phyloP scores from a whole-genome alignment of 2,797 vertebrate genomes.

The Xiphophorus birchmanni region DNA sequence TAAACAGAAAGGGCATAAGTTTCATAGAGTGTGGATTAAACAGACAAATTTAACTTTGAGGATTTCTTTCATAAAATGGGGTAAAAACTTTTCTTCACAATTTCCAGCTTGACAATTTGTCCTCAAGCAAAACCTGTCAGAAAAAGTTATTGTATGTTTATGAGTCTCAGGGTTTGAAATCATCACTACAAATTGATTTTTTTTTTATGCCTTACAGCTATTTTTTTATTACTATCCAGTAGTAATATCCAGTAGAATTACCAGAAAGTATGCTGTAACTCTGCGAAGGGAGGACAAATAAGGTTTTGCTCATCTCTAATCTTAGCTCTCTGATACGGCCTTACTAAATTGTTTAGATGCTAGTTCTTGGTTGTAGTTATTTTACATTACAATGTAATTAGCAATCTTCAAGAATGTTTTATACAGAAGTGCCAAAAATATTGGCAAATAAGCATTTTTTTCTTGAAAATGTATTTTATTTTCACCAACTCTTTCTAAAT shows the following conservation, averaged over 20 bases:
- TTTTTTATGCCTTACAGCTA: background rate
- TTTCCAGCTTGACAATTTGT: background rate
- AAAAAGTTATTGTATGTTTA: background rate
- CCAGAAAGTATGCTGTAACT: background rate
- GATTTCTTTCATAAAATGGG: background rate
- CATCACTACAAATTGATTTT: slow-evolving; percentile 56
- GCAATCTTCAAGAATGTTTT: slow-evolving; percentile 33
- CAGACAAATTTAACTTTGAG: background rate
- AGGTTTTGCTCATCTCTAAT: background rate
- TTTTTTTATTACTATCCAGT: background rate
- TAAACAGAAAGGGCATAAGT: background rate
- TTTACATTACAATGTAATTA: background rate
- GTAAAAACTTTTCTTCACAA: background rate
- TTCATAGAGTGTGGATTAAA: background rate
- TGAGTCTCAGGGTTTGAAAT: background rate
- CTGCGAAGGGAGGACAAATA: background rate
- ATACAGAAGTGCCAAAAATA: slow-evolving; percentile 3
- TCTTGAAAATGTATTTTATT: slow-evolving; percentile 4
- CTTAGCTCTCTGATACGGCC: background rate
- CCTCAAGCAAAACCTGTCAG: background rate
- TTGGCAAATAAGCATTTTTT: slow-evolving; percentile 3
- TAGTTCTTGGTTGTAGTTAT: background rate
- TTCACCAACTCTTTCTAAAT: slow-evolving; percentile 24
- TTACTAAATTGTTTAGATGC: slow-evolving; percentile 11
- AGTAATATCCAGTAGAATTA: background rate